Conservation (phyloP, 2,888 invertebrate genomes). For the Poecilobothrus nobilitatus region DNA sequence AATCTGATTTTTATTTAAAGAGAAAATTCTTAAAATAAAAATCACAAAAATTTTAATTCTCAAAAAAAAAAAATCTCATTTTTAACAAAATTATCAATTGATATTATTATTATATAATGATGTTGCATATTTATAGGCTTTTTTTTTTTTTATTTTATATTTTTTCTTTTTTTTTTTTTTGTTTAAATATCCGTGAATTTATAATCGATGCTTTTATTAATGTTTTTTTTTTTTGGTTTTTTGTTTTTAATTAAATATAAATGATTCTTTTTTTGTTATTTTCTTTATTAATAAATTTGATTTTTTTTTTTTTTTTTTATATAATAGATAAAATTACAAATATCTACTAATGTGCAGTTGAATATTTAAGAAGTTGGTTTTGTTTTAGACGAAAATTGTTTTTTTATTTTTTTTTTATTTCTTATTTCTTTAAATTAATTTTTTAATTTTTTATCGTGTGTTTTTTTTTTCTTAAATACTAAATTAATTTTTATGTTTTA, state of each 20-base stretch:
- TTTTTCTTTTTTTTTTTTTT: background rate
- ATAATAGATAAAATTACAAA: background rate
- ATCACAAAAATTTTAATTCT: no score
- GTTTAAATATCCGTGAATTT: background rate
- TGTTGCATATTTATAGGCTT: background rate
- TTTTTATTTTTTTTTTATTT: background rate
- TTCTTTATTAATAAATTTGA: background rate
- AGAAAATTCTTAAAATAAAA: no score
- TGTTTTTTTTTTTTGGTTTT: no score
- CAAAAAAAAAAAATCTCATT: no score
- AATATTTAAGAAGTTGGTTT: background rate
- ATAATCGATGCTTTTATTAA: background rate
- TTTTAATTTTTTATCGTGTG: background rate
- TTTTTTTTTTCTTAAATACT: background rate
- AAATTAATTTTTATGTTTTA: background rate
- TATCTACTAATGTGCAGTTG: slow-evolving; percentile 4
- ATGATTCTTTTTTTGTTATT: background rate
- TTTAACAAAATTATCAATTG: no score
- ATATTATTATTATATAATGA: no score
- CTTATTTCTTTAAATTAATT: no score
- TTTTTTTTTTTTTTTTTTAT: background rate
- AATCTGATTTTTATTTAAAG: no score
- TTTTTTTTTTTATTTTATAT: slow-evolving; percentile 7
- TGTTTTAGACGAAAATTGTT: slow-evolving; percentile 2
- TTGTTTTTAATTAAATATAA: background rate